These are phyloP conservation scores for Nerophis ophidion DNA, from an alignment of 2,113 vertebrate species.

Conservation along the genomic window DNA sequence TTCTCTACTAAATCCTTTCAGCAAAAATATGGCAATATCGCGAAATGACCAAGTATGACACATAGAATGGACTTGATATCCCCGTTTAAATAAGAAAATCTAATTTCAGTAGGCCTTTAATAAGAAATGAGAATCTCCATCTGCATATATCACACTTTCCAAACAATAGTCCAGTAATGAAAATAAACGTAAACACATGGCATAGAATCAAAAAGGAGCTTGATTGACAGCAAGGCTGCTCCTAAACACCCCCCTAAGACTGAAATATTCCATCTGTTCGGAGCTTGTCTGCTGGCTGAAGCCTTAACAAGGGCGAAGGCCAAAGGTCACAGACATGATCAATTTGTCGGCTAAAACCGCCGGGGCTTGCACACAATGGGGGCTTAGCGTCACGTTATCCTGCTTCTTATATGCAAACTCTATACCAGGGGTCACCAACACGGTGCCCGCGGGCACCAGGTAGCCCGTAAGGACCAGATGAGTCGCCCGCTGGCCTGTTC, in stretches of 20 bases:
- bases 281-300: constrained; percentile 35
- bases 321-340: constrained; percentile 65
- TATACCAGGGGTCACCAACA: too few species aligned
- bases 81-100: too few species aligned
- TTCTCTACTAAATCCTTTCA: too few species aligned
- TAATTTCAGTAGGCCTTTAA: too few species aligned
- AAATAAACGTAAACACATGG: too few species aligned
- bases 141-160: not conserved
- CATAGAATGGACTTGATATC: too few species aligned
- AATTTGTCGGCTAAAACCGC: constrained; percentile 46
- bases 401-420: not conserved
- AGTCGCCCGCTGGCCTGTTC: too few species aligned
- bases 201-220: not conserved
- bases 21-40: too few species aligned
- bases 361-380: constrained; percentile 14
- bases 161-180: too few species aligned
- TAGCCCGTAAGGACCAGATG: too few species aligned
- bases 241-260: constrained; percentile 18
- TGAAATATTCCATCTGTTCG: constrained; percentile 50
- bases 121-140: not conserved
- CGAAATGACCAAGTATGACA: too few species aligned
- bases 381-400: not conserved
- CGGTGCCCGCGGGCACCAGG: too few species aligned
- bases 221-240: constrained; percentile 36
- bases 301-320: constrained; percentile 40